These are phyloP conservation scores for Pachymerium ferrugineum DNA, from an alignment of 2,888 invertebrate genomes.

Conservation along the genomic window DNA sequence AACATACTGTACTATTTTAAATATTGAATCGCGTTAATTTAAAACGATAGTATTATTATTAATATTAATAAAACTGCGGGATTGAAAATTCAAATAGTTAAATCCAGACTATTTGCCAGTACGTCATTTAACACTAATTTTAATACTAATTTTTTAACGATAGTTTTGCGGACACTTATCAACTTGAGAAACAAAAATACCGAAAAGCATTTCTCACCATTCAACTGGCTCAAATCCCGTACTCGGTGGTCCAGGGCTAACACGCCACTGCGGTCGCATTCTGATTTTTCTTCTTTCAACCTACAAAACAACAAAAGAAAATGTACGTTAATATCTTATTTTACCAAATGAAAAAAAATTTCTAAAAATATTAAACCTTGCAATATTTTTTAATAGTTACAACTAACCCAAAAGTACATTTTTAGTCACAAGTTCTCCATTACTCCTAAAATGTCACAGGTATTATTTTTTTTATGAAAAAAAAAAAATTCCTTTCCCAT, in stretches of 20 bases:
- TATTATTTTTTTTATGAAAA: background rate
- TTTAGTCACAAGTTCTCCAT: background rate
- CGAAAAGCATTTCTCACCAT: slow-evolving; percentile 55
- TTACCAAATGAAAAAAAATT: too few species aligned
- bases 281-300: slow-evolving; percentile 80
- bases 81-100: too few species aligned
- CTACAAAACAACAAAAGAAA: slow-evolving; percentile 52
- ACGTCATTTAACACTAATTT: too few species aligned
- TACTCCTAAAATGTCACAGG: background rate
- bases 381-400: background rate
- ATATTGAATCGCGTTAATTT: too few species aligned
- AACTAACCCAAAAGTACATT: background rate
- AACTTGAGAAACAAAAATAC: background rate
- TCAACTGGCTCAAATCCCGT: slow-evolving; percentile 77
- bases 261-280: slow-evolving; percentile 65
- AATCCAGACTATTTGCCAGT: too few species aligned
- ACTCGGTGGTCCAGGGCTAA: slow-evolving; percentile 75
- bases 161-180: too few species aligned
- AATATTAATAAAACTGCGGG: too few species aligned
- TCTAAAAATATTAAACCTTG: background rate
- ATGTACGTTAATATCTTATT: background rate
- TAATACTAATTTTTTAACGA: too few species aligned
- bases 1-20: too few species aligned
- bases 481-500: too few species aligned
- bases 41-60: too few species aligned